phyloP scores from a whole-genome alignment of 2,113 vertebrate genomes.

The Rhegmatorhina hoffmannsi region DNA sequence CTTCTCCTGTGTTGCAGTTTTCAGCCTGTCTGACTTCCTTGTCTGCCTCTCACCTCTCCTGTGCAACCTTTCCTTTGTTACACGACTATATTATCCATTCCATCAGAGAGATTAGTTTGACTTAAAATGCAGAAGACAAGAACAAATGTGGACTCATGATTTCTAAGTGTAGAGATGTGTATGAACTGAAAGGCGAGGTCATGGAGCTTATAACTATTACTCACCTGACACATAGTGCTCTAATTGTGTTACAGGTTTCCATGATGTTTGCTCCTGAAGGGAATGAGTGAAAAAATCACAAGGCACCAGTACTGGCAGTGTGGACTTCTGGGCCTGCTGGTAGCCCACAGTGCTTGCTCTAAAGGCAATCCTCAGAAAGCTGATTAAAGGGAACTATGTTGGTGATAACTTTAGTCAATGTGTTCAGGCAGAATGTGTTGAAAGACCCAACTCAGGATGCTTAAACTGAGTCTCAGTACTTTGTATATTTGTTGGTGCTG shows the following conservation, averaged over 20 bases:
- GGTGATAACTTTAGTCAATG: not conserved
- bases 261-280: not conserved
- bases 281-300: not conserved
- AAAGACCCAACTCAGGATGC: not conserved
- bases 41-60: not conserved
- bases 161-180: not conserved
- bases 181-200: not conserved
- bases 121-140: not conserved
- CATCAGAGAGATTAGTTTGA: not conserved
- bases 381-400: not conserved
- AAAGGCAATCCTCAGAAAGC: not conserved
- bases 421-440: not conserved
- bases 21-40: not conserved
- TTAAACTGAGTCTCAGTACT: not conserved
- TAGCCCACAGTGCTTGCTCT: not conserved
- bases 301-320: not conserved
- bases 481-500: not conserved
- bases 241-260: not conserved
- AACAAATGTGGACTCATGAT: not conserved
- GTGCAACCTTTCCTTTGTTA: not conserved
- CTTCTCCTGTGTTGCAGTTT: not conserved
- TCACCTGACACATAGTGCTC: fast-evolving
- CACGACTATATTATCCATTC: not conserved
- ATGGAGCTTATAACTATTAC: not conserved
- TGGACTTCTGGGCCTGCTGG: not conserved